Percentiles rank a stretch among this genome's conserved stretches.
Evolutionary conservation across 2,113 vertebrate genomes (phyloP).

Genomic region (Nasalis larvatus): DNA sequence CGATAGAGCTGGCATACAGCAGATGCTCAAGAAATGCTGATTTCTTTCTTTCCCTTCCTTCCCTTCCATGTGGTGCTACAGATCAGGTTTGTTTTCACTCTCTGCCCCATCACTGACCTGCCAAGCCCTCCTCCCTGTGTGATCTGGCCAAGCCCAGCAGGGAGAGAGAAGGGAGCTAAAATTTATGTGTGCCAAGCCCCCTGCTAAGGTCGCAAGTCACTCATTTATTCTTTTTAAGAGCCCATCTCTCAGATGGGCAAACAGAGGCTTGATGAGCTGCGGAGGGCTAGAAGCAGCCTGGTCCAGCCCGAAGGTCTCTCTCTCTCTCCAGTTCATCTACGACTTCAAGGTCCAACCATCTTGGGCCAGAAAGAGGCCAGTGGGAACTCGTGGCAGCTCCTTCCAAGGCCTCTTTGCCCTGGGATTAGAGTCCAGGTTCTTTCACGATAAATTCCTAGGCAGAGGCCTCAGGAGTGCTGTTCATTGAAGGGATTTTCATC

Average conservation of each 20-base stretch:
- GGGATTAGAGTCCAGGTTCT: not conserved
- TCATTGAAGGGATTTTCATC: not conserved
- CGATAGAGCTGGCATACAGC: not conserved
- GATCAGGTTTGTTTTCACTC: not conserved
- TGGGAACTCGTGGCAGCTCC: not conserved
- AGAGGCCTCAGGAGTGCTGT: not conserved
- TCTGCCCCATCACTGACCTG: not conserved
- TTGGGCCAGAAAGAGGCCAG: not conserved
- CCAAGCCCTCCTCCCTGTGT: not conserved
- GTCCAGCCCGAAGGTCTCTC: not conserved
- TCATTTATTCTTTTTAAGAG: not conserved
- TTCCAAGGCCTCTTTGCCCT: constrained; percentile 38
- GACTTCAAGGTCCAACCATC: not conserved
- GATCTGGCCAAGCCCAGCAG: not conserved
- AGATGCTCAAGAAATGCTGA: constrained; percentile 3
- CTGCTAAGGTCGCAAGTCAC: not conserved
- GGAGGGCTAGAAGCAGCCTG: not conserved
- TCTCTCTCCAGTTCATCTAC: not conserved
- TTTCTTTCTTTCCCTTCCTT: not conserved
- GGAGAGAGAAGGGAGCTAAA: not conserved
- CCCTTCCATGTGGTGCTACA: not conserved
- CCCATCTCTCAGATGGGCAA: not conserved
- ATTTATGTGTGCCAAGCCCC: not conserved
- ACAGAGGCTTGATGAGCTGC: not conserved
- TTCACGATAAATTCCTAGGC: not conserved